Percentiles rank a stretch among this genome's conserved stretches.
Conservation (phyloP, 2,888 invertebrate species). For the Embidobia sp. region DNA sequence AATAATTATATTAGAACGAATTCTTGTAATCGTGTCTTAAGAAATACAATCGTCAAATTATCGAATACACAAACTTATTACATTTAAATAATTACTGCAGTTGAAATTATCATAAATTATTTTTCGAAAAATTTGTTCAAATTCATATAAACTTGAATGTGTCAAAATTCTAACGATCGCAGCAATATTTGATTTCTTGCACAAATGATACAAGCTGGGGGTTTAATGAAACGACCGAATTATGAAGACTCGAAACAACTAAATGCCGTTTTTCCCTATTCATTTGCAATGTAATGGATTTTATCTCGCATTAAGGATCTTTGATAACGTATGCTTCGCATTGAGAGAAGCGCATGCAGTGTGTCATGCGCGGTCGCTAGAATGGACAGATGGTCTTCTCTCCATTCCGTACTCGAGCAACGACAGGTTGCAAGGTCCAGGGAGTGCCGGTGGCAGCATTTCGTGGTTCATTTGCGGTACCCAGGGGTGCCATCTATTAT, state of each 20-base stretch:
- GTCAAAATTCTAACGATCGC: too few species aligned
- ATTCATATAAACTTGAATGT: too few species aligned
- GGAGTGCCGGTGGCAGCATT: constrained; percentile 79
- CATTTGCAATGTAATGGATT: constrained; percentile 55
- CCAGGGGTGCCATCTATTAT: constrained; percentile 82
- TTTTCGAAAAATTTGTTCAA: too few species aligned
- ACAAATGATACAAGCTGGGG: too few species aligned
- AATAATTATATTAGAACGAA: too few species aligned
- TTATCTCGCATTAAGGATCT: constrained; percentile 62
- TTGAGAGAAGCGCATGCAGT: constrained; percentile 35
- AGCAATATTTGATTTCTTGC: too few species aligned
- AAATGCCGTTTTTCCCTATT: constrained; percentile 44
- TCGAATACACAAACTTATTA: too few species aligned
- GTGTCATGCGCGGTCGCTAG: constrained; percentile 43
- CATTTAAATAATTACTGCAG: too few species aligned
- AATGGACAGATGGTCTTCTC: constrained; percentile 77
- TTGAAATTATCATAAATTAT: too few species aligned
- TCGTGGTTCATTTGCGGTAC: constrained; percentile 82
- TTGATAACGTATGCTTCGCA: constrained; percentile 61
- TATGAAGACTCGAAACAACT: constrained; percentile 25
- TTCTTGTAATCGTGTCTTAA: too few species aligned
- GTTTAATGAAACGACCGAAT: constrained; percentile 35
- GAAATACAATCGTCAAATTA: too few species aligned
- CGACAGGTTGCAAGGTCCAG: constrained; percentile 80
- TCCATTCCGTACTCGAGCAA: constrained; percentile 70